Evolutionary conservation across 2,888 invertebrate species (phyloP), one percentile per base, ranked within the genome.

Genomic region (Teinopalpus imperialis): DNA sequence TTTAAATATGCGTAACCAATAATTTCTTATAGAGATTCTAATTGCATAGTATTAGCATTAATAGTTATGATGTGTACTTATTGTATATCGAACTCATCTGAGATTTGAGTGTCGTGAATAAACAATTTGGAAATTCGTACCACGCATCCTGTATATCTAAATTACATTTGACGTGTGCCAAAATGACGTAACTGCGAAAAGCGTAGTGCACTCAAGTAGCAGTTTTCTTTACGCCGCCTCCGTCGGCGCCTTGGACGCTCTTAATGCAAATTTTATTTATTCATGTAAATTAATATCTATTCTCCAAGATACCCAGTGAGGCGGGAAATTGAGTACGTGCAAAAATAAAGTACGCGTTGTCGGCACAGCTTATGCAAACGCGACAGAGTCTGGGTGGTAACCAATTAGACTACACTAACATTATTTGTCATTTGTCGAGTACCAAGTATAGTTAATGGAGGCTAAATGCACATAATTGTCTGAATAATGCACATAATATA

Each of bases 261-360:
- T 74, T 81, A 82, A 87, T 87, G 87, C 83, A 86, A 88, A 88
- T 88, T 87, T 83, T 85, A 87, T 88, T 87, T 87, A 87, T 86
- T 85, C 85, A 88, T 88, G 88, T 86, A 88, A 87, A 87, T 88
- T 87, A 88, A 86, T 86, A 87, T 88, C 83, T 85, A 81, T 85
- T 82, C 82, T 73, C 68, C 68, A 67, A 74, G 81, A 81, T 77
- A 70, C 59, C 71, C 83, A 79, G 79, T 85, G 85, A 77, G 72
- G 75, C 83, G 81, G 74, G 79, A 87, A 87, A 88, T 88, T 85
- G 87, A 83, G 85, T 81, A 87, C 86, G 85, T 86, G 86, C 81
- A 85, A 86, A 86, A 88, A 86, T 86, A 88, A 85, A 82, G 78
- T 67, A 61, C 48, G 44, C 51, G 62, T 54, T 59, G 59, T 52